Evolutionary conservation across 1,140 invertebrate species (phyloP).

Genomic region (Helicorthomorpha holstii): DNA sequence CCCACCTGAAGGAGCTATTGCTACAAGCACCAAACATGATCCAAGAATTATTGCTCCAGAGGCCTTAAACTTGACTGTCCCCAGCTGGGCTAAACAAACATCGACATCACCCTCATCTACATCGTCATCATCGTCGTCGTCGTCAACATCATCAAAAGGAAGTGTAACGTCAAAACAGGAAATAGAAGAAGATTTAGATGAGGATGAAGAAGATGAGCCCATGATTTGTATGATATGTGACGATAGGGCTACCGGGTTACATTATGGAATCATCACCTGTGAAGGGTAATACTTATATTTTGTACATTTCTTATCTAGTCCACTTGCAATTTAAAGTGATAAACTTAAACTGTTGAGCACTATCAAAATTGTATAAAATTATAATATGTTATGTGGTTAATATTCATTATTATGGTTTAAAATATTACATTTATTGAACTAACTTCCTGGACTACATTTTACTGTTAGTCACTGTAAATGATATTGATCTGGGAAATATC

Average conservation of each 20-base stretch:
- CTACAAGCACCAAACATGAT: slow-evolving; percentile 15
- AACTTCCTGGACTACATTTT: too few relatives aligned
- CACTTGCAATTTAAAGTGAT: too few relatives aligned
- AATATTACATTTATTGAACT: too few relatives aligned
- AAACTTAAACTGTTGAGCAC: too few relatives aligned
- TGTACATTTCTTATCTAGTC: too few relatives aligned
- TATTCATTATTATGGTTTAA: too few relatives aligned
- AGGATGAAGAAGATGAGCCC: slow-evolving; percentile 74
- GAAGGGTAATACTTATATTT: slow-evolving; percentile 49
- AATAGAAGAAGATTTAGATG: slow-evolving; percentile 10
- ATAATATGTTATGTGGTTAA: too few relatives aligned
- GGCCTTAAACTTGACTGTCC: slow-evolving; percentile 53
- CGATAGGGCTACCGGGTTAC: slow-evolving; percentile 89
- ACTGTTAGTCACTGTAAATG: too few relatives aligned
- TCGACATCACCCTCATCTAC: slow-evolving; percentile 24
- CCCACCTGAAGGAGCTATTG: slow-evolving; percentile 32
- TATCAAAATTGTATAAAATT: too few relatives aligned
- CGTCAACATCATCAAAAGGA: neutral
- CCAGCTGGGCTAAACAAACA: slow-evolving; percentile 29
- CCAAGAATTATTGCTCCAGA: slow-evolving; percentile 18
- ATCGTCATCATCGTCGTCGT: slow-evolving; percentile 22
- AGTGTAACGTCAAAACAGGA: slow-evolving; percentile 2
- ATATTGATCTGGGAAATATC: too few relatives aligned
- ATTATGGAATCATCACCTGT: slow-evolving; percentile 94
- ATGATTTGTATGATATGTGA: slow-evolving; percentile 98